Evolutionary conservation across 2,888 invertebrate genomes (phyloP).

Genomic region (Cordilura impudica): DNA sequence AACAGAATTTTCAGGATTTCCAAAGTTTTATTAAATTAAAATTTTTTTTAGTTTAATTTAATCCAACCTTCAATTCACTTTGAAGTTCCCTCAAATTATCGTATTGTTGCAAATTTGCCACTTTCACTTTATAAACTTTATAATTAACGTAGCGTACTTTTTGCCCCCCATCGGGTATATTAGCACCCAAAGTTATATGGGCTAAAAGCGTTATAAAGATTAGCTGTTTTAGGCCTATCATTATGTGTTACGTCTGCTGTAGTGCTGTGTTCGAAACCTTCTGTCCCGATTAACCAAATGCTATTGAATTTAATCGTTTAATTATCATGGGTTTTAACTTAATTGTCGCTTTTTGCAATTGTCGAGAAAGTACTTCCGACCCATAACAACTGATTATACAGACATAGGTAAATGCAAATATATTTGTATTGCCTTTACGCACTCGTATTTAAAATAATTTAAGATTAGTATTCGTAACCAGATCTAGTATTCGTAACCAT

Average conservation of each 20-base stretch:
- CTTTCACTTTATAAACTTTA: slow-evolving; percentile 68
- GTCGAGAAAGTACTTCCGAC: background rate
- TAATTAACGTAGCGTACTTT: slow-evolving; percentile 70
- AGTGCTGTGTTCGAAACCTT: slow-evolving; percentile 32
- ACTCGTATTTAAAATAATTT: slow-evolving; percentile 26
- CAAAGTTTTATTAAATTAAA: no score
- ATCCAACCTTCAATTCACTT: background rate
- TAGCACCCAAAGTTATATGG: slow-evolving; percentile 21
- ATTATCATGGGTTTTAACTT: background rate
- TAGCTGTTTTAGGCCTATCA: slow-evolving; percentile 8
- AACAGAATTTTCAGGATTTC: no score
- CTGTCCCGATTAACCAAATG: background rate
- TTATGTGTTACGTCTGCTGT: background rate
- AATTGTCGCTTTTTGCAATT: background rate
- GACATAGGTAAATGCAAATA: no score
- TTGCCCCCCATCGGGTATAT: background rate
- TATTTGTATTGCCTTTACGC: slow-evolving; percentile 8
- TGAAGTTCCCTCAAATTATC: background rate
- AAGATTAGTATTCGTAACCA: slow-evolving; percentile 17
- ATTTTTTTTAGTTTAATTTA: background rate
- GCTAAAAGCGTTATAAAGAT: slow-evolving; percentile 34
- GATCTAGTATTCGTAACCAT: no score
- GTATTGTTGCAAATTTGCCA: slow-evolving; percentile 65
- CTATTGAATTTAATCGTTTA: slow-evolving; percentile 30
- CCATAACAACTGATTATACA: slow-evolving; percentile 1